Conservation (phyloP, 2,797 vertebrate species). For the Threskiornis aethiopicus region DNA sequence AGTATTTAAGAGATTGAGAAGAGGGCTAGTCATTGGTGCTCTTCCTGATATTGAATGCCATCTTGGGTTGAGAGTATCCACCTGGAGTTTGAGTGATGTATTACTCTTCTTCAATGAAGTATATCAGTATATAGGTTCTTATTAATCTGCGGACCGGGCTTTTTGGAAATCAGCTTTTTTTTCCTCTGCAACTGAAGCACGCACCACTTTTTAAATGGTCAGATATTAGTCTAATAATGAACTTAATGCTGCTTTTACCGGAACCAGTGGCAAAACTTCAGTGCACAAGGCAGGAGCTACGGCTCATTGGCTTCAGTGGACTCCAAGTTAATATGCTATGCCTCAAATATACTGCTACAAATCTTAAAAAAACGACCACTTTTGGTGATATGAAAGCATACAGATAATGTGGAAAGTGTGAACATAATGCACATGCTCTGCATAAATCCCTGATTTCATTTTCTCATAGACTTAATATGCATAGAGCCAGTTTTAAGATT, state of each 20-base stretch:
- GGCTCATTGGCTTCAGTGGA: not conserved
- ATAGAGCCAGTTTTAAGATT: not conserved
- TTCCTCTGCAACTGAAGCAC: not conserved
- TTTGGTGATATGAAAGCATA: not conserved
- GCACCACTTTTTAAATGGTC: not conserved
- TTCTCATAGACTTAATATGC: not conserved
- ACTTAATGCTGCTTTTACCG: not conserved
- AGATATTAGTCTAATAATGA: not conserved
- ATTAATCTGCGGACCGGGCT: not conserved
- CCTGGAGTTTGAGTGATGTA: not conserved
- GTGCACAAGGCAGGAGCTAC: not conserved
- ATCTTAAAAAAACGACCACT: not conserved
- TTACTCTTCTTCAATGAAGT: not conserved
- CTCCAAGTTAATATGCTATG: not conserved
- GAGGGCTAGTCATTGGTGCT: not conserved
- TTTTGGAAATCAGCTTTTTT: not conserved
- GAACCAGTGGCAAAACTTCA: not conserved
- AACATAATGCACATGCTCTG: not conserved
- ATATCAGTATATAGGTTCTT: not conserved
- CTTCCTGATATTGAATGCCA: not conserved
- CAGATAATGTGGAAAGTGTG: not conserved
- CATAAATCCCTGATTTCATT: not conserved
- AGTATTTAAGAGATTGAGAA: not conserved
- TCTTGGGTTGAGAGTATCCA: not conserved
- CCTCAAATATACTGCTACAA: not conserved